Base-by-base conservation (phyloP, 92 coral and sea anemone genomes). In the Actinostola sp. region DNA sequence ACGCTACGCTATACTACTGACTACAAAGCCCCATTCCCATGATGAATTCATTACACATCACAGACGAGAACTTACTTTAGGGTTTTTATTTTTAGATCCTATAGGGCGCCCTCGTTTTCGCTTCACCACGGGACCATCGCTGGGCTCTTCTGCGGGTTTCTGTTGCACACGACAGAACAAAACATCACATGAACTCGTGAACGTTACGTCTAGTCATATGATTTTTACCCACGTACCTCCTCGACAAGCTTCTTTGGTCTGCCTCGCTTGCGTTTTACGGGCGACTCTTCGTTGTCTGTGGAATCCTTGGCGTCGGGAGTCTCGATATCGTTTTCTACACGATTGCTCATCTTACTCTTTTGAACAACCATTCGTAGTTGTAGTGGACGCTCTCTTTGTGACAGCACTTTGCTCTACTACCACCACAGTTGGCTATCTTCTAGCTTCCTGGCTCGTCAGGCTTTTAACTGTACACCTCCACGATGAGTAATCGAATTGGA, bases 21-120 rank as follows among this genome's bases (percentile, higher is more conserved):
- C n/a, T n/a, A n/a, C n/a, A 32, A 24, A 4, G 11, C 42, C 11
- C 11, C 42, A 36, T 36, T 20, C 58, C 44, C 68, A 46, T 36
- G 26, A 51, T 14, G 10, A 48, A 72, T 64, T 64, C 80, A 61
- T 38, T 24, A 31, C 60, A 46, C 30, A 14, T 30, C 63, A 51
- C 17, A 15, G 29, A 34, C 50, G 19, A 14, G 36, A 31, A 32
- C 54, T 63, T 86, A 93, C 98, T 87, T 91, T 88, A 0, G 97
- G 93, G 56, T 89, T 78, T 76, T 93, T 93, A 76, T 93, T 93
- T 64, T 91, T 93, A 12, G 97, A 91, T 65, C 98, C 98, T 79
- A 88, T 93, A 0, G 98, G 98, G 31, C 98, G 63, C 5, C 98
- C 98, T 78, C 97, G 86, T 50, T 88, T 86, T 53, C 93, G 71